Conservation (phyloP, 1,140 invertebrate species). For the Acyrthosiphon pisum region DNA sequence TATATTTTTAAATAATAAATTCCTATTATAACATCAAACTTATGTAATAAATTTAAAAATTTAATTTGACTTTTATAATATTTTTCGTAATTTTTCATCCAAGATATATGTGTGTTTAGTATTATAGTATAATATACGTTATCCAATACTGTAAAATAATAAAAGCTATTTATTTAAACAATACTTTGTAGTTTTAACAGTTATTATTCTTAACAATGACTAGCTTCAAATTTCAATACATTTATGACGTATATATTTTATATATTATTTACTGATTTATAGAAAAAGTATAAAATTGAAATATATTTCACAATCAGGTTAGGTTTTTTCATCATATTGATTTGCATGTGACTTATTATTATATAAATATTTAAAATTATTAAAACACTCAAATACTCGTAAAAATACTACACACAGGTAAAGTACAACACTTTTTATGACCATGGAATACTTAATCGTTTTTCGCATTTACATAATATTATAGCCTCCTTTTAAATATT, state of each 20-base stretch:
- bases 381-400: background rate
- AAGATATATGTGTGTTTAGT: background rate
- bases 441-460: background rate
- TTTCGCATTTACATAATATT: background rate
- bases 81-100: background rate
- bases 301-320: background rate
- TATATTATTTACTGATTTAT: background rate
- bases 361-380: background rate
- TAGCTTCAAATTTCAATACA: background rate
- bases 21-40: background rate
- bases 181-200: background rate
- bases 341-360: background rate
- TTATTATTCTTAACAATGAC: background rate
- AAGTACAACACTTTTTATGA: background rate
- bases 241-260: background rate
- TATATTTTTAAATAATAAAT: slow-evolving; percentile 23
- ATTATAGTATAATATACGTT: background rate
- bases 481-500: background rate
- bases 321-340: background rate
- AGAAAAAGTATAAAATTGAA: background rate
- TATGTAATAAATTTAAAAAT: slow-evolving; percentile 27
- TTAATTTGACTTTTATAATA: slow-evolving; percentile 21
- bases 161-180: background rate
- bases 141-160: background rate
- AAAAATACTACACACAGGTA: background rate